Percentiles rank a stretch among this genome's conserved stretches.
phyloP scores from a whole-genome alignment of 2,113 vertebrate genomes.

The Onychostruthus taczanowskii region DNA sequence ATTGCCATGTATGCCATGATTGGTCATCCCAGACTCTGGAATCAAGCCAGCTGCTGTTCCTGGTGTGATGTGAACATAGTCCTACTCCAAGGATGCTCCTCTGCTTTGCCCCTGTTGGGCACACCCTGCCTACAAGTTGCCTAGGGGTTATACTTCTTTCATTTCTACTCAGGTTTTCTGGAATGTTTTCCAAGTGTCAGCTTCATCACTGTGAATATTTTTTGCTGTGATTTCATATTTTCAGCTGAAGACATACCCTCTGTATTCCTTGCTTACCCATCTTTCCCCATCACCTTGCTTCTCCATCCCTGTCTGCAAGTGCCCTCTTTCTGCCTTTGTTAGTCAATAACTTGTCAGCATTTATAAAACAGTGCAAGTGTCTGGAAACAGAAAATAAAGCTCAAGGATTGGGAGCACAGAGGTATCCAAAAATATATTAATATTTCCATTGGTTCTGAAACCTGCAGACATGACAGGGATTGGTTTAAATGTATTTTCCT shows the following conservation, averaged over 20 bases:
- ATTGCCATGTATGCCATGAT: neutral
- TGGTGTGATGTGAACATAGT: neutral
- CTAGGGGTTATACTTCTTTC: neutral
- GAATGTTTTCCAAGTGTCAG: neutral
- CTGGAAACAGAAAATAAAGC: neutral
- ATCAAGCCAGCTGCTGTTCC: neutral
- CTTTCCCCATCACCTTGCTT: neutral
- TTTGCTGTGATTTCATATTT: neutral
- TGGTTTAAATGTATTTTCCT: neutral
- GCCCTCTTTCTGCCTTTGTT: neutral
- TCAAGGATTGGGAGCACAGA: neutral
- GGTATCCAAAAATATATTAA: neutral
- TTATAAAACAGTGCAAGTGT: neutral
- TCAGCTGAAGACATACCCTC: neutral
- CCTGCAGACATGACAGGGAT: neutral
- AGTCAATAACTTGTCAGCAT: neutral
- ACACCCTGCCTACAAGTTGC: neutral
- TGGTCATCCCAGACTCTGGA: neutral
- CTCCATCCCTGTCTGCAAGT: neutral
- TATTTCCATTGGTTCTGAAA: neutral
- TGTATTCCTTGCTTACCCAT: neutral
- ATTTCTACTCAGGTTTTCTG: neutral
- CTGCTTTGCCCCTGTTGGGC: neutral
- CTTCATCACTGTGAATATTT: neutral
- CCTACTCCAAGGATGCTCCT: fast-evolving